phyloP scores from a whole-genome alignment of 2,888 invertebrate genomes.

The Pandemis heparana region DNA sequence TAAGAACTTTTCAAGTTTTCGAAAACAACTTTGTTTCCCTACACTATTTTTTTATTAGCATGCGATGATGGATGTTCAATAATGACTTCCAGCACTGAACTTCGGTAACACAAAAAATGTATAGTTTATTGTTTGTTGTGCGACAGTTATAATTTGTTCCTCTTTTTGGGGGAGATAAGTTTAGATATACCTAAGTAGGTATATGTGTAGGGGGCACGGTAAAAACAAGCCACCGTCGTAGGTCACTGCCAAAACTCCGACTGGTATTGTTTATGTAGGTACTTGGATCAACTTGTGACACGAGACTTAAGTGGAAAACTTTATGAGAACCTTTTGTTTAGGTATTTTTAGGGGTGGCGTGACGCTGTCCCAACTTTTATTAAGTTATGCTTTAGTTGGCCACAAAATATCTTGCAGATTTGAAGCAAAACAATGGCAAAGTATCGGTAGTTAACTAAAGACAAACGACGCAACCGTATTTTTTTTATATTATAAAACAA shows the following conservation, averaged over 20 bases:
- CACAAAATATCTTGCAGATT: background rate
- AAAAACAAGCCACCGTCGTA: slow-evolving; percentile 57
- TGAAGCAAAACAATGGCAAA: background rate
- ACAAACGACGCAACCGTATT: no score
- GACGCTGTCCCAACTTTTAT: slow-evolving; percentile 3
- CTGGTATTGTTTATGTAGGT: slow-evolving; percentile 67
- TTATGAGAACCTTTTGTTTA: slow-evolving; percentile 44
- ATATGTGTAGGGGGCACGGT: slow-evolving; percentile 49
- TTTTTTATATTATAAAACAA: no score
- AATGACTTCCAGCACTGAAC: slow-evolving; percentile 2
- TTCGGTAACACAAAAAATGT: slow-evolving; percentile 22
- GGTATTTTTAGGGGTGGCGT: slow-evolving; percentile 19
- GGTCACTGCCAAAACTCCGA: slow-evolving; percentile 61
- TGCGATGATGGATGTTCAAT: slow-evolving; percentile 8
- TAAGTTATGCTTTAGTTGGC: slow-evolving; percentile 8
- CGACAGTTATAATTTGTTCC: slow-evolving; percentile 40
- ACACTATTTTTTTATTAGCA: background rate
- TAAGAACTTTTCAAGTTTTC: background rate
- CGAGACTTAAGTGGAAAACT: slow-evolving; percentile 66
- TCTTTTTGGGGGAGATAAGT: slow-evolving; percentile 32
- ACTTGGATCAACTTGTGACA: slow-evolving; percentile 63
- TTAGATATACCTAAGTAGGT: slow-evolving; percentile 52
- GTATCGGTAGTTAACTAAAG: no score
- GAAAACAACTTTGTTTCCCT: background rate
- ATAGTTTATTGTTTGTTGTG: slow-evolving; percentile 33